Percentiles rank a stretch among this genome's conserved stretches.
Conservation (phyloP, 2,888 invertebrate genomes). For the Pilophorus perplexus region DNA sequence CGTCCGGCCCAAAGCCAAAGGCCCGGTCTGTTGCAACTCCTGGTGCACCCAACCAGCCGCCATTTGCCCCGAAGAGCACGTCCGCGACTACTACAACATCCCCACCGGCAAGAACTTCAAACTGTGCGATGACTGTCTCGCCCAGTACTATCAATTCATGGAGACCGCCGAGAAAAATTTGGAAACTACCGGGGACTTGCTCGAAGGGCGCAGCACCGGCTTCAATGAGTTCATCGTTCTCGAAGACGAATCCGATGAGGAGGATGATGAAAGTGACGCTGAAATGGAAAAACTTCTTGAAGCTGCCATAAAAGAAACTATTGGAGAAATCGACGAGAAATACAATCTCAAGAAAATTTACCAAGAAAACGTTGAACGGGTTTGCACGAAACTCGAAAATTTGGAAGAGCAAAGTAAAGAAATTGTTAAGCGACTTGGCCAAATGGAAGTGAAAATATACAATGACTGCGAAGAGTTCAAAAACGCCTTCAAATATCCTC, state of each 20-base stretch:
- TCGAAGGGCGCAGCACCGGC: not conserved
- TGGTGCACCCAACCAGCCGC: constrained; percentile 9
- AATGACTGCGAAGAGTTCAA: constrained; percentile 2
- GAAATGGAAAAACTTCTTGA: not conserved
- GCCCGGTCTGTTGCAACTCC: constrained; percentile 6
- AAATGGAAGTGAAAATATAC: not conserved
- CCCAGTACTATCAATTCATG: not conserved
- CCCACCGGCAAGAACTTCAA: constrained; percentile 3
- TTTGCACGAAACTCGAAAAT: not conserved
- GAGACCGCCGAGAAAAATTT: constrained; percentile 1
- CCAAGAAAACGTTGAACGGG: not conserved
- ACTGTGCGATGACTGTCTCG: constrained; percentile 1
- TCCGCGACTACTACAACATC: constrained; percentile 8
- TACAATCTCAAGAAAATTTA: not conserved
- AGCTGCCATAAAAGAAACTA: not conserved
- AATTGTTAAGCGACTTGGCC: not conserved
- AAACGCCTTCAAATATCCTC: not conserved
- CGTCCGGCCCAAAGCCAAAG: not conserved
- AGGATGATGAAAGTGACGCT: not conserved
- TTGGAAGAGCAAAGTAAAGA: not conserved
- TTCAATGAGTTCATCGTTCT: constrained; percentile 20
- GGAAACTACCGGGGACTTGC: constrained; percentile 7
- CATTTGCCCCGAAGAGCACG: not conserved
- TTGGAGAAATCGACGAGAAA: not conserved
- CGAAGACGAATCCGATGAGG: constrained; percentile 19